These are phyloP conservation scores for Pseudomyrmex cubaensis DNA, from an alignment of 1,140 invertebrate genomes.

Conservation along the genomic window DNA sequence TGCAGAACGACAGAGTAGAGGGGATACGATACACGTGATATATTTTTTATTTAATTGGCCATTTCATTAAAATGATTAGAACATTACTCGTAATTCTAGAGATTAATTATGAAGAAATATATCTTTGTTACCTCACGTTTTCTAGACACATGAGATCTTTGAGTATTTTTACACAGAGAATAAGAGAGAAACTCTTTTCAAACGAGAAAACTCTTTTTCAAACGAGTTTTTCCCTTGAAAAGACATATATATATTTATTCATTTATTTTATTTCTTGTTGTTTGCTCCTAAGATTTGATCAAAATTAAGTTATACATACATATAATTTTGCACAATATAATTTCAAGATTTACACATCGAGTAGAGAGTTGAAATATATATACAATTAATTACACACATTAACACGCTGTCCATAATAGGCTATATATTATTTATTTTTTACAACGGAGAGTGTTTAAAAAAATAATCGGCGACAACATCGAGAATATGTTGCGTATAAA, in stretches of 20 bases:
- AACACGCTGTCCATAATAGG: slow-evolving; percentile 25
- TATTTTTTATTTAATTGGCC: neutral
- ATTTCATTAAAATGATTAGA: slow-evolving; percentile 5
- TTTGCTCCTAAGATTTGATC: slow-evolving; percentile 23
- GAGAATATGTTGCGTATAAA: neutral
- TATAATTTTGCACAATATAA: slow-evolving; percentile 12
- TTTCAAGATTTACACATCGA: slow-evolving; percentile 8
- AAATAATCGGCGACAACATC: slow-evolving; percentile 4
- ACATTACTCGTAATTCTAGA: neutral
- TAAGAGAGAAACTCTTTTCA: neutral
- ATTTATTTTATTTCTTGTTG: neutral
- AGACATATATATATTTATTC: neutral
- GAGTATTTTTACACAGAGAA: slow-evolving; percentile 5
- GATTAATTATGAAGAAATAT: slow-evolving; percentile 1
- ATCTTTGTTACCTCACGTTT: neutral
- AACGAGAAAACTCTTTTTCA: neutral
- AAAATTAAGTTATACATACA: neutral
- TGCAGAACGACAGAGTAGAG: slow-evolving; percentile 47
- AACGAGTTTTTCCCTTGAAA: neutral
- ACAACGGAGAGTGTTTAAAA: neutral
- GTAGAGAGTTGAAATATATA: slow-evolving; percentile 28
- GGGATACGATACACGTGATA: slow-evolving; percentile 8
- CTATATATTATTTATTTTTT: slow-evolving; percentile 2
- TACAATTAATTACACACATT: slow-evolving; percentile 53
- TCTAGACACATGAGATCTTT: neutral